These are phyloP conservation scores for Drosophila pruinosa DNA, from an alignment of 1,140 invertebrate genomes.

Conservation along the genomic window DNA sequence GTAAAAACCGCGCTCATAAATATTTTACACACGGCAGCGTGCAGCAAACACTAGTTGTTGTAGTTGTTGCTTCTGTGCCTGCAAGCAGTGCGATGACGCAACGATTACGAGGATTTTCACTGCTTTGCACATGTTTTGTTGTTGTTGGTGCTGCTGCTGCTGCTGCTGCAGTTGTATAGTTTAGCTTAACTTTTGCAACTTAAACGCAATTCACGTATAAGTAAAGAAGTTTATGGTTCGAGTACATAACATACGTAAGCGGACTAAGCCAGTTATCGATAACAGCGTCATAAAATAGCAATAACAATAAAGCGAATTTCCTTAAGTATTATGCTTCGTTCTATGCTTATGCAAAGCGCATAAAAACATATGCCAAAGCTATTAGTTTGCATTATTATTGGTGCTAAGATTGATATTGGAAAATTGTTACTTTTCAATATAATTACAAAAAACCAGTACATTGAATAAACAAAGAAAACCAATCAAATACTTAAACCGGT, in stretches of 20 bases:
- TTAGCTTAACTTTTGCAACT: conserved; percentile 24
- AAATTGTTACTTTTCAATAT: too few relatives aligned
- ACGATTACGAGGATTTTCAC: conserved; percentile 75
- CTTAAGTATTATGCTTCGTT: too few relatives aligned
- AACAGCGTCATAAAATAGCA: background rate
- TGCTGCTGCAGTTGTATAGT: conserved; percentile 21
- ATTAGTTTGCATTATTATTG: too few relatives aligned
- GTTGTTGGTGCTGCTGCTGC: conserved; percentile 25
- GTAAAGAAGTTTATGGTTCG: background rate
- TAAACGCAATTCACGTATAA: conserved; percentile 5
- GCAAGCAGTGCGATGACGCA: conserved; percentile 50
- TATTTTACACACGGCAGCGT: conserved; percentile 71
- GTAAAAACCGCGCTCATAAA: conserved; percentile 75
- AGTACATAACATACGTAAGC: background rate
- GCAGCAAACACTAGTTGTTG: conserved; percentile 8
- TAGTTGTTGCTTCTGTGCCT: conserved; percentile 35
- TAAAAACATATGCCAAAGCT: too few relatives aligned
- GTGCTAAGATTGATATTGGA: too few relatives aligned
- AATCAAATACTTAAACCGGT: too few relatives aligned
- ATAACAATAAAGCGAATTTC: too few relatives aligned
- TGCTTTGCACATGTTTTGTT: conserved; percentile 50
- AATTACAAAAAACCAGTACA: too few relatives aligned
- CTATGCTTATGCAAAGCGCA: too few relatives aligned
- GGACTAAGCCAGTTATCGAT: background rate
- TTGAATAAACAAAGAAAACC: too few relatives aligned